A percentile compares a stretch with the other conserved stretches of the same genome.
phyloP scores from a whole-genome alignment of 2,113 vertebrate species.

The Nyctibius bracteatus region DNA sequence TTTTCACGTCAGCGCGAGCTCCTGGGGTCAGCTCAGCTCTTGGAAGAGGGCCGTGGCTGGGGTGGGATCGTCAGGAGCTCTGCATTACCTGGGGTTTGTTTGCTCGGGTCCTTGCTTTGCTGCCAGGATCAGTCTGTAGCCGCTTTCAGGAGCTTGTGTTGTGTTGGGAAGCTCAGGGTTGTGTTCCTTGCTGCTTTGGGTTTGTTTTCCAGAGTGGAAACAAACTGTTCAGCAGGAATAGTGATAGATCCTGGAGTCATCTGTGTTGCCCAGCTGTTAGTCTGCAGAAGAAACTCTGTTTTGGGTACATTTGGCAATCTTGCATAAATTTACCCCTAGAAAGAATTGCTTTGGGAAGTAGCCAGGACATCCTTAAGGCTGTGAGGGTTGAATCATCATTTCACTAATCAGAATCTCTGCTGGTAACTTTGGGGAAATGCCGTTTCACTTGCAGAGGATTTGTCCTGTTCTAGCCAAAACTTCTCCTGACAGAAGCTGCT shows the following conservation, averaged over 20 bases:
- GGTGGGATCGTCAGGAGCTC: not conserved
- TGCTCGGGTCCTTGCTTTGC: not conserved
- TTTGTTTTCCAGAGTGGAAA: not conserved
- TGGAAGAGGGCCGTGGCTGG: not conserved
- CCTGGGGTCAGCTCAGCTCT: not conserved
- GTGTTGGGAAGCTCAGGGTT: not conserved
- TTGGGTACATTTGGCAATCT: not conserved
- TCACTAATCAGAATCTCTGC: not conserved
- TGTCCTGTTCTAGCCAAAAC: not conserved
- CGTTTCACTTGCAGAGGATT: not conserved
- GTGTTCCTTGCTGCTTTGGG: not conserved
- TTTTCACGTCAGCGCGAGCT: rapidly evolving
- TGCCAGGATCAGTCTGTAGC: rapidly evolving
- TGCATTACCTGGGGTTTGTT: rapidly evolving
- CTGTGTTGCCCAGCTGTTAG: not conserved
- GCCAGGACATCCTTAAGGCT: not conserved
- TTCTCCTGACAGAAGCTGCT: not conserved
- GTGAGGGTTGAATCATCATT: not conserved
- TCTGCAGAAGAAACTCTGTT: not conserved
- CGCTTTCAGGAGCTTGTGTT: not conserved
- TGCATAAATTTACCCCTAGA: not conserved
- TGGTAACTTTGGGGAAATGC: not conserved
- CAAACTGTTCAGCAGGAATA: not conserved
- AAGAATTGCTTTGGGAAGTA: not conserved
- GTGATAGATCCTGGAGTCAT: not conserved